Evolutionary conservation across 2,797 vertebrate species (phyloP).

Genomic region (Remorina albescens): DNA sequence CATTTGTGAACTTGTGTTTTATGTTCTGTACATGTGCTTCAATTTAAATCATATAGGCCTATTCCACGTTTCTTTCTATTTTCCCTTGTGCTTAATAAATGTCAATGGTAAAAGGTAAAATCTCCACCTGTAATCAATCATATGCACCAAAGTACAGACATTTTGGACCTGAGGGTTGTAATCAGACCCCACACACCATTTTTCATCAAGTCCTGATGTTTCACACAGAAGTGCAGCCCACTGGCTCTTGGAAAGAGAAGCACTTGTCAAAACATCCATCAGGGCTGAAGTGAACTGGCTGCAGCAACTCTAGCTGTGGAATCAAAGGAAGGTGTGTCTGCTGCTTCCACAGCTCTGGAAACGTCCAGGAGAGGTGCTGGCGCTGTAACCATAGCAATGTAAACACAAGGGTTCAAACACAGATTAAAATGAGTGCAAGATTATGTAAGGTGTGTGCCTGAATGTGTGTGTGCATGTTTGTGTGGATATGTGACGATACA

Average conservation of each 20-base stretch:
- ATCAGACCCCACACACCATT: constrained; percentile 41
- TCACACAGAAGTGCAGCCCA: constrained; percentile 57
- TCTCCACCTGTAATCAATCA: neutral
- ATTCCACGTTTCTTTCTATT: neutral
- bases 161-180: constrained; percentile 6
- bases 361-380: constrained; percentile 72
- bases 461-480: constrained; percentile 33
- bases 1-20: neutral
- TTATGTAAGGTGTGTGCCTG: constrained; percentile 66
- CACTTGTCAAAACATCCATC: constrained; percentile 75
- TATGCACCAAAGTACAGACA: neutral
- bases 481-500: constrained; percentile 16
- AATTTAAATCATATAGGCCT: neutral
- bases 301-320: constrained; percentile 46
- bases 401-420: constrained; percentile 77
- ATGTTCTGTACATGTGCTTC: neutral
- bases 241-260: constrained; percentile 58
- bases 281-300: constrained; percentile 43
- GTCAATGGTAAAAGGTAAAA: neutral
- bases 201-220: constrained; percentile 57
- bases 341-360: constrained; percentile 60
- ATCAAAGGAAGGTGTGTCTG: constrained; percentile 82
- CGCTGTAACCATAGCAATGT: constrained; percentile 72
- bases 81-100: neutral
- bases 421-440: constrained; percentile 73